A percentile compares a stretch with the other conserved stretches of the same genome.
These are phyloP conservation scores for Antheraea assamensis DNA, from an alignment of 2,888 invertebrate genomes.

Conservation along the genomic window DNA sequence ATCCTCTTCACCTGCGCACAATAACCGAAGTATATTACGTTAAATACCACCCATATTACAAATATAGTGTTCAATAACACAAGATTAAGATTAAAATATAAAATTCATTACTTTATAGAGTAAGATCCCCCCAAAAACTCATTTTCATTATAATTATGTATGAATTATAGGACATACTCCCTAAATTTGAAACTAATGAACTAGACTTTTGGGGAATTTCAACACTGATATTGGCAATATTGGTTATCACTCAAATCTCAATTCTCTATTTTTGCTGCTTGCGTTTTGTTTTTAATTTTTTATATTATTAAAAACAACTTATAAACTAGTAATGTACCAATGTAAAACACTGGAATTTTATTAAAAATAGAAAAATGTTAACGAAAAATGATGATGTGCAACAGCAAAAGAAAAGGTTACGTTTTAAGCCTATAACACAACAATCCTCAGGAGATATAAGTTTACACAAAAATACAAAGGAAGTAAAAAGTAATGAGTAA, in stretches of 20 bases:
- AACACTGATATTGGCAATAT: not conserved
- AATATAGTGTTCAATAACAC: too few species aligned
- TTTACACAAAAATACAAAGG: constrained; percentile 59
- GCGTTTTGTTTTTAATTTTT: constrained; percentile 16
- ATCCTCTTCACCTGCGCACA: too few species aligned
- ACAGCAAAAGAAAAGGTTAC: constrained; percentile 73
- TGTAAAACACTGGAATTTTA: constrained; percentile 18
- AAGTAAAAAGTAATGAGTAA: constrained; percentile 63
- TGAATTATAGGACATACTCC: too few species aligned
- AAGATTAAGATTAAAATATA: too few species aligned
- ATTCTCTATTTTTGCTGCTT: not conserved
- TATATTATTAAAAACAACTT: not conserved
- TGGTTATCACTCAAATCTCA: not conserved
- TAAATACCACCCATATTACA: too few species aligned
- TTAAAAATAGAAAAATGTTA: constrained; percentile 45
- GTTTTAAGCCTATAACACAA: constrained; percentile 68
- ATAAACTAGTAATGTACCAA: constrained; percentile 24
- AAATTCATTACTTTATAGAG: too few species aligned
- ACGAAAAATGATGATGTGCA: constrained; percentile 67
- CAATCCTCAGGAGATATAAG: constrained; percentile 58
- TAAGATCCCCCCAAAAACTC: too few species aligned
- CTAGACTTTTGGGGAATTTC: too few species aligned
- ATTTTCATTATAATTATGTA: too few species aligned
- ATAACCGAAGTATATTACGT: too few species aligned
- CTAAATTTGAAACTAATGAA: too few species aligned